Base-by-base conservation (phyloP, 2,888 invertebrate genomes). In the Salpingus planirostris region DNA sequence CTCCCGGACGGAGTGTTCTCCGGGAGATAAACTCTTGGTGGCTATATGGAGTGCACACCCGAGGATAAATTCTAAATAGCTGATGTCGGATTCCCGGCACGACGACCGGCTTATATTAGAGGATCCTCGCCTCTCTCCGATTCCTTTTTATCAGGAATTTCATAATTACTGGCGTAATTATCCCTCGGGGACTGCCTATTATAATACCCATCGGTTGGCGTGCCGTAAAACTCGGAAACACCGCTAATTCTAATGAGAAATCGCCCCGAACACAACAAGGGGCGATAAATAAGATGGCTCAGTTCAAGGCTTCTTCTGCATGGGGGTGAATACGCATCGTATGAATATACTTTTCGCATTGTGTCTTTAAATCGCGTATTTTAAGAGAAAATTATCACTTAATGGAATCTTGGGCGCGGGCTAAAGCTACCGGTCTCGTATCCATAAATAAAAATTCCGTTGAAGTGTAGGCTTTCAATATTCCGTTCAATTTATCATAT, bases 1-100 rank as follows among this genome's bases (percentile, higher is more conserved):
- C 26, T 41, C 23, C 41, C 34, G 22, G 23, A 35, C 25, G 27
- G 40, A 44, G 39, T 42, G 41, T 40, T 36, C 27, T 38, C 27
- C 30, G 28, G 18, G 36, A 39, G 43, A 43, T 47, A 46, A 43
- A 42, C 33, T 27, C 32, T 22, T 28, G 11, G n/a, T n/a, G n/a
- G n/a, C n/a, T n/a, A n/a, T n/a, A n/a, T n/a, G n/a, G n/a, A n/a
- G n/a, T n/a, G n/a, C n/a, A n/a, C n/a, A n/a, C n/a, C n/a, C n/a
- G n/a, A 21, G 25, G 31, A 28, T 36, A 34, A 40, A 43, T 44
- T 44, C 36, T 44, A 41, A 44, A 44, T 39, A 37, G 38, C 25
- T 18, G 27, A 29, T n/a, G n/a, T n/a, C n/a, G n/a, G n/a, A n/a
- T n/a, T n/a, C n/a, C n/a, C n/a, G n/a, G n/a, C n/a, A n/a, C n/a